Evolutionary conservation across 1,140 invertebrate genomes (phyloP).

Genomic region (Fopius arisanus): DNA sequence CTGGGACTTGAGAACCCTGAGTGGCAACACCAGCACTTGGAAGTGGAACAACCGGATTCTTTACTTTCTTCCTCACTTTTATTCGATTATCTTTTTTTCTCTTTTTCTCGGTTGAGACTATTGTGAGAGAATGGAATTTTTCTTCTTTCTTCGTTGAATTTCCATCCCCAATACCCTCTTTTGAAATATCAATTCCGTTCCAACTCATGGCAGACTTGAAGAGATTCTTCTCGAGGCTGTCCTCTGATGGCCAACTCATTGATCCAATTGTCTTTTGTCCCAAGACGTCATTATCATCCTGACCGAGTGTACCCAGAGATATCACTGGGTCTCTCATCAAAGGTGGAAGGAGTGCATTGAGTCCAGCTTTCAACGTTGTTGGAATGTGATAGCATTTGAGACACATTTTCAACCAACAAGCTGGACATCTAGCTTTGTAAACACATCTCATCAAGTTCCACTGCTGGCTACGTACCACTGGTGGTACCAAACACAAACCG

Average conservation of each 20-base stretch:
- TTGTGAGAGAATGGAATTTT: conserved; percentile 53
- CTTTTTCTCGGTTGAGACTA: conserved; percentile 56
- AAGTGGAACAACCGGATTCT: conserved; percentile 39
- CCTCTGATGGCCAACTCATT: conserved; percentile 56
- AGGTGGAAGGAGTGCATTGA: conserved; percentile 71
- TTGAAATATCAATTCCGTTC: conserved; percentile 48
- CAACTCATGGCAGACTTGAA: conserved; percentile 61
- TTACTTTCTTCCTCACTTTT: conserved; percentile 61
- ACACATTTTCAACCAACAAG: conserved; percentile 89
- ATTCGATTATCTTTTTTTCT: conserved; percentile 60
- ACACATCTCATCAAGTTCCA: conserved; percentile 76
- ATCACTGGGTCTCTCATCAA: conserved; percentile 55
- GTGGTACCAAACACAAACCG: conserved; percentile 76
- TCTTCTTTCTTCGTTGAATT: conserved; percentile 52
- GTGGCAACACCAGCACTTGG: conserved; percentile 34
- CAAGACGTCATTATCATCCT: conserved; percentile 47
- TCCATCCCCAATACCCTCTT: conserved; percentile 11
- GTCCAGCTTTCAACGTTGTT: conserved; percentile 69
- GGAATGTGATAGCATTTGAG: conserved; percentile 81
- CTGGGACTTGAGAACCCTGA: conserved; percentile 46
- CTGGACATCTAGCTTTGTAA: conserved; percentile 78
- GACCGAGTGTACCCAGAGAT: conserved; percentile 43
- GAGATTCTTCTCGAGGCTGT: conserved; percentile 56
- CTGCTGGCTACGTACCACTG: conserved; percentile 73
- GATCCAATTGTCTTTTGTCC: conserved; percentile 47